These are phyloP conservation scores for Sandelia bainsii DNA, from an alignment of 2,797 vertebrate species.

Conservation along the genomic window DNA sequence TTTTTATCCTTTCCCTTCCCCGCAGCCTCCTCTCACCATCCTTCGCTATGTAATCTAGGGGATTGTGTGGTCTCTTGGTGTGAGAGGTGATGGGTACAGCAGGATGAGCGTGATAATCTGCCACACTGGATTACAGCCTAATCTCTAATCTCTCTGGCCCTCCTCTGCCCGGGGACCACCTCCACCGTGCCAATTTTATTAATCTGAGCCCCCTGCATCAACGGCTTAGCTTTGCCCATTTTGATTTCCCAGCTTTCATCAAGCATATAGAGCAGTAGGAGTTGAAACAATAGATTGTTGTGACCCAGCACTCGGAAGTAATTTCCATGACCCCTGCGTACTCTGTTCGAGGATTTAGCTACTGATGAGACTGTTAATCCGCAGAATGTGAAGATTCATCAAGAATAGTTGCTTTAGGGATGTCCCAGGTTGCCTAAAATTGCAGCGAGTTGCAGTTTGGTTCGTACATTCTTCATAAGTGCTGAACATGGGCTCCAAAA, in stretches of 20 bases:
- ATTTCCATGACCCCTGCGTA: constrained; percentile 63
- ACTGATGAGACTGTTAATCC: constrained; percentile 79
- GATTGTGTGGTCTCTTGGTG: constrained; percentile 80
- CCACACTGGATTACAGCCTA: constrained; percentile 83
- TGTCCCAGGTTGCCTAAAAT: constrained; percentile 74
- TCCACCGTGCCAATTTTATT: constrained; percentile 76
- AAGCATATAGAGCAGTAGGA: constrained; percentile 56
- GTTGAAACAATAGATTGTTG: constrained; percentile 74
- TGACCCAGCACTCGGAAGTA: constrained; percentile 68
- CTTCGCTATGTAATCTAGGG: constrained; percentile 75
- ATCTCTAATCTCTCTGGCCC: constrained; percentile 82
- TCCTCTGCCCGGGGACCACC: constrained; percentile 73
- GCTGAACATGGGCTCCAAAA: constrained; percentile 57
- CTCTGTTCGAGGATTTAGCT: constrained; percentile 76
- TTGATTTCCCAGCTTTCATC: constrained; percentile 76
- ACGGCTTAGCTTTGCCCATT: constrained; percentile 79
- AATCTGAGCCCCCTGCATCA: constrained; percentile 73
- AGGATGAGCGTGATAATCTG: constrained; percentile 83
- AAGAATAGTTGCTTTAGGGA: constrained; percentile 78
- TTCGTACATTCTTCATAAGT: constrained; percentile 44
- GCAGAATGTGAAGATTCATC: constrained; percentile 81
- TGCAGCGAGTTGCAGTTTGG: constrained; percentile 75
- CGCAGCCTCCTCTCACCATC: constrained; percentile 52
- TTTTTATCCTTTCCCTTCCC: constrained; percentile 58
- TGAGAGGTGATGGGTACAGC: constrained; percentile 82